phyloP scores from a whole-genome alignment of 2,113 vertebrate species.

The Oxygymnocypris stewartii region DNA sequence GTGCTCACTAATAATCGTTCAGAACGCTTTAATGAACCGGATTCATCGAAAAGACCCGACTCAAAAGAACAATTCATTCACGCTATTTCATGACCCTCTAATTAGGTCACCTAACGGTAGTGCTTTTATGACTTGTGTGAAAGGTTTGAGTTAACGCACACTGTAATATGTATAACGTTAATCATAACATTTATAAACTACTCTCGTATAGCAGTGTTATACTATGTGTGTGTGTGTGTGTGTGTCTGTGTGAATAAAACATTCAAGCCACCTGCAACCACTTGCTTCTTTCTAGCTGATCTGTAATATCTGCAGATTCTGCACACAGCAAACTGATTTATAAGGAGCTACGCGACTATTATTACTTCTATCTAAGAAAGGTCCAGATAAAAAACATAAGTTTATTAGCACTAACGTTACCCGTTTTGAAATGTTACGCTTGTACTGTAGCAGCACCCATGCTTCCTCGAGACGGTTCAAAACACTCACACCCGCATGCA shows the following conservation, averaged over 20 bases:
- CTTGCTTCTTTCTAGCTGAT: not conserved
- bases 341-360: not conserved
- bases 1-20: not conserved
- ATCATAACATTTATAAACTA: not conserved
- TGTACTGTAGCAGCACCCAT: not conserved
- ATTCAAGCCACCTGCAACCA: not conserved
- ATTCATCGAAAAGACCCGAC: not conserved
- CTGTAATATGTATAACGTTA: not conserved
- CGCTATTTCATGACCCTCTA: not conserved
- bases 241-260: not conserved
- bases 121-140: not conserved
- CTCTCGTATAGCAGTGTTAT: not conserved
- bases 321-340: not conserved
- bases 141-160: not conserved
- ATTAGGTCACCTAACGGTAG: not conserved
- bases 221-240: too few relatives aligned
- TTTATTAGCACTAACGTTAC: not conserved
- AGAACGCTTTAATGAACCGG: not conserved
- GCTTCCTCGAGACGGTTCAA: slow-evolving; percentile 8
- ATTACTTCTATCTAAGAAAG: not conserved
- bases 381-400: not conserved
- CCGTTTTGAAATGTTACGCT: not conserved
- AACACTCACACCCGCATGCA: not conserved
- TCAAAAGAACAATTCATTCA: not conserved
- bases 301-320: not conserved